These are phyloP conservation scores for Miltochrista miniata DNA, from an alignment of 2,888 invertebrate genomes.

Conservation along the genomic window DNA sequence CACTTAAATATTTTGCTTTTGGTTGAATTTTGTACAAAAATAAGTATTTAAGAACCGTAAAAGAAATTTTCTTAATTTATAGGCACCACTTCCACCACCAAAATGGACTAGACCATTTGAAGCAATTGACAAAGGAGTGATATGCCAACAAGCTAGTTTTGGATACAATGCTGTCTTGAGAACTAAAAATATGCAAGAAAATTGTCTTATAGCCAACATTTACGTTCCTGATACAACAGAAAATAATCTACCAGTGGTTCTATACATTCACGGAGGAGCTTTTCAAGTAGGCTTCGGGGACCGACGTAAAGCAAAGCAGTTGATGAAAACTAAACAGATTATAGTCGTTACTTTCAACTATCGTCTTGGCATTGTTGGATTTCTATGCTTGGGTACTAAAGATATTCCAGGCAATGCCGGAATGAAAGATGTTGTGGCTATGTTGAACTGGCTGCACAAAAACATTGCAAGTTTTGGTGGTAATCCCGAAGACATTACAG, in stretches of 20 bases:
- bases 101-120: slow-evolving; percentile 26
- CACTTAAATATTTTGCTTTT: no score
- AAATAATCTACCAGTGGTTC: slow-evolving; percentile 3
- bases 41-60: no score
- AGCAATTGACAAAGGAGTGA: slow-evolving; percentile 21
- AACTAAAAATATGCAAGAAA: slow-evolving; percentile 1
- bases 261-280: slow-evolving; percentile 9
- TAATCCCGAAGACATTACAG: slow-evolving; percentile 6
- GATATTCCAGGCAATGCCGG: slow-evolving; percentile 9
- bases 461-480: slow-evolving; percentile 9
- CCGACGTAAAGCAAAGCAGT: neutral
- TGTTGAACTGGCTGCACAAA: slow-evolving; percentile 5
- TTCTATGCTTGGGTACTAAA: slow-evolving; percentile 8
- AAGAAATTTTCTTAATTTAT: neutral
- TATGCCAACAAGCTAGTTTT: slow-evolving; percentile 26
- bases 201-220: slow-evolving; percentile 7
- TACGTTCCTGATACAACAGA: slow-evolving; percentile 5
- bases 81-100: slow-evolving; percentile 18
- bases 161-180: neutral
- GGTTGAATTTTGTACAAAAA: no score
- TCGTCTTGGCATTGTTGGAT: slow-evolving; percentile 6
- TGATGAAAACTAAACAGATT: slow-evolving; percentile 1
- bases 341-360: slow-evolving; percentile 8
- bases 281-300: slow-evolving; percentile 8
- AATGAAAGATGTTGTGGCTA: slow-evolving; percentile 6